phyloP scores from a whole-genome alignment of 2,797 vertebrate genomes.

The Karalla daura region DNA sequence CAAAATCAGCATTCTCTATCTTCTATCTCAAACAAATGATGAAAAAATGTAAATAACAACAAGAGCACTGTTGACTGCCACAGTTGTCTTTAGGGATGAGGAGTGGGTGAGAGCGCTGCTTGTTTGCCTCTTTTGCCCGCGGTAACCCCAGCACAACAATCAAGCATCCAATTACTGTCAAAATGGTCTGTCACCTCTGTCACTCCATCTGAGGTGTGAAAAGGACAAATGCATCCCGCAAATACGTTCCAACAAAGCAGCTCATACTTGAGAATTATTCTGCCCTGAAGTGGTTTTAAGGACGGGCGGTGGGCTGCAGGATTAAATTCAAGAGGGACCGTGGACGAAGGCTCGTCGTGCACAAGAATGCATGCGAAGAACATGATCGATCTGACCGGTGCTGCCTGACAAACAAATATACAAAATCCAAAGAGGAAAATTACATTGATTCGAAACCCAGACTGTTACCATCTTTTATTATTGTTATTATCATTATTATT shows the following conservation, averaged over 20 bases:
- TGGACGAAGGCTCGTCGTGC: background rate
- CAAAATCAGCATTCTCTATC: too few relatives aligned
- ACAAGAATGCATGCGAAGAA: background rate
- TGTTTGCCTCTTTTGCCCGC: constrained; percentile 14
- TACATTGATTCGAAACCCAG: too few relatives aligned
- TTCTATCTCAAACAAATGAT: too few relatives aligned
- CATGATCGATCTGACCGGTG: background rate
- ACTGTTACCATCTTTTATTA: too few relatives aligned
- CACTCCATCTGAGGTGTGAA: constrained; percentile 46
- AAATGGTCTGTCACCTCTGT: constrained; percentile 59
- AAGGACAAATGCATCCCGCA: constrained; percentile 38
- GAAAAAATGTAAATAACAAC: background rate
- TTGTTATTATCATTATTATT: too few relatives aligned
- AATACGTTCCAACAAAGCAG: constrained; percentile 16
- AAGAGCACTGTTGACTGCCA: background rate
- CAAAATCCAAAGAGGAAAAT: background rate
- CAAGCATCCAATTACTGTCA: constrained; percentile 69
- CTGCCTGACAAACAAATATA: background rate
- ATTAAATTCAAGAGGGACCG: background rate
- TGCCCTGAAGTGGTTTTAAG: background rate
- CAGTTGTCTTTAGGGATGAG: background rate
- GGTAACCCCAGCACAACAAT: constrained; percentile 42
- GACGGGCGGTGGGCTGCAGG: background rate
- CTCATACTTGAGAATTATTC: constrained; percentile 14
- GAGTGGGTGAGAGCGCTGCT: background rate